These are phyloP conservation scores for Arvicanthis niloticus DNA, from an alignment of 2,113 vertebrate species.

Conservation along the genomic window DNA sequence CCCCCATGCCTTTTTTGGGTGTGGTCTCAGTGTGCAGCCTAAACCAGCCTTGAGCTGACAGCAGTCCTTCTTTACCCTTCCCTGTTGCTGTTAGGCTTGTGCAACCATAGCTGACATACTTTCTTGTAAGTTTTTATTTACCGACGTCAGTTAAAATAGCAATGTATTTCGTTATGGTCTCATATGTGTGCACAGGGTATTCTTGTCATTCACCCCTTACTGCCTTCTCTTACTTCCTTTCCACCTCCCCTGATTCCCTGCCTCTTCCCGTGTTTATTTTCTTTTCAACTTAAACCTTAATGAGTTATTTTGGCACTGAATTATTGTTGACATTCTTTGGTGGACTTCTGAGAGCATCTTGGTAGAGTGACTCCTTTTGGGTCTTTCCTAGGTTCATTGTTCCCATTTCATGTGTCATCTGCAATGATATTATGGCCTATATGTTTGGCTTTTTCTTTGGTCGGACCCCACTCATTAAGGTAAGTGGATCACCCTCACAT, in stretches of 20 bases:
- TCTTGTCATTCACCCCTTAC: background rate
- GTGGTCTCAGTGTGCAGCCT: background rate
- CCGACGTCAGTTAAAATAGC: background rate
- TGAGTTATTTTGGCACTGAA: background rate
- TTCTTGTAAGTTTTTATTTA: background rate
- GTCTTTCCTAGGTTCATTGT: slow-evolving; percentile 95
- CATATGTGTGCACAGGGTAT: background rate
- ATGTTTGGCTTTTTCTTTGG: slow-evolving; percentile 99
- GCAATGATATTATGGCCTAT: slow-evolving; percentile 99
- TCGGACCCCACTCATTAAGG: slow-evolving; percentile 98
- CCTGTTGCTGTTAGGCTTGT: background rate
- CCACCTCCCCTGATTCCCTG: background rate
- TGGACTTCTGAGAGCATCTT: background rate
- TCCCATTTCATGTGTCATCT: slow-evolving; percentile 99
- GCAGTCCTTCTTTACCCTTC: background rate
- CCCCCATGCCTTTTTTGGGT: background rate
- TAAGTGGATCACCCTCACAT: slow-evolving; percentile 73
- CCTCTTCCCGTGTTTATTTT: background rate
- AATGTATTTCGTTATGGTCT: background rate
- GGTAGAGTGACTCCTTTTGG: background rate
- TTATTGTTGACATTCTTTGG: background rate
- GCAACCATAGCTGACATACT: background rate
- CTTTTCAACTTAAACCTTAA: slow-evolving; percentile 19
- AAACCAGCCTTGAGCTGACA: background rate
- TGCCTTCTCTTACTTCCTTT: background rate